These are phyloP conservation scores for Tortricodes alternella DNA, from an alignment of 2,888 invertebrate species.

Conservation along the genomic window DNA sequence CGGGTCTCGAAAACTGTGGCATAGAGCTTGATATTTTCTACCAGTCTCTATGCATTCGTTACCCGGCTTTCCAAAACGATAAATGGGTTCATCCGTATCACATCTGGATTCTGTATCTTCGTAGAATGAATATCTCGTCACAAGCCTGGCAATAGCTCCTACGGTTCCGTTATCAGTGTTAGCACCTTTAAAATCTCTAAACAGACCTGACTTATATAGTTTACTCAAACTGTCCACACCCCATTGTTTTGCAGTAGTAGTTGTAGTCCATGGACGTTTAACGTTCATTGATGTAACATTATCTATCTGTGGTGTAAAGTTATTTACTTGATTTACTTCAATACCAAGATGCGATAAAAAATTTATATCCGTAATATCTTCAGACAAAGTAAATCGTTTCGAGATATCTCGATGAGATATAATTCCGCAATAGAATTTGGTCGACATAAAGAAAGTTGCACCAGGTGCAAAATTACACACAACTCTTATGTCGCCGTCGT, in stretches of 20 bases:
- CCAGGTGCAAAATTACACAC: conserved; percentile 72
- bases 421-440: conserved; percentile 64
- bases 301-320: background rate
- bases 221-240: conserved; percentile 52
- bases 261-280: background rate
- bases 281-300: background rate
- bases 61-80: conserved; percentile 56
- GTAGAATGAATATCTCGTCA: conserved; percentile 59
- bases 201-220: conserved; percentile 51
- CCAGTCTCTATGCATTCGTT: conserved; percentile 60
- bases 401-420: conserved; percentile 48
- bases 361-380: conserved; percentile 40
- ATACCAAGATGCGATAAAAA: conserved; percentile 50
- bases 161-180: conserved; percentile 53
- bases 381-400: conserved; percentile 7
- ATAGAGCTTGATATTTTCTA: conserved; percentile 55
- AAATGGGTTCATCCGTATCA: conserved; percentile 59
- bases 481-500: conserved; percentile 60
- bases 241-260: conserved; percentile 35
- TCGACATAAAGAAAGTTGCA: conserved; percentile 58
- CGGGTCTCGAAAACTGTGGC: conserved; percentile 66
- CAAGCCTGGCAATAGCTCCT: conserved; percentile 56
- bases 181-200: conserved; percentile 40
- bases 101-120: conserved; percentile 56
- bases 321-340: conserved; percentile 33